Base-by-base conservation (phyloP, 2,113 vertebrate genomes). In the Grallaria varia region DNA sequence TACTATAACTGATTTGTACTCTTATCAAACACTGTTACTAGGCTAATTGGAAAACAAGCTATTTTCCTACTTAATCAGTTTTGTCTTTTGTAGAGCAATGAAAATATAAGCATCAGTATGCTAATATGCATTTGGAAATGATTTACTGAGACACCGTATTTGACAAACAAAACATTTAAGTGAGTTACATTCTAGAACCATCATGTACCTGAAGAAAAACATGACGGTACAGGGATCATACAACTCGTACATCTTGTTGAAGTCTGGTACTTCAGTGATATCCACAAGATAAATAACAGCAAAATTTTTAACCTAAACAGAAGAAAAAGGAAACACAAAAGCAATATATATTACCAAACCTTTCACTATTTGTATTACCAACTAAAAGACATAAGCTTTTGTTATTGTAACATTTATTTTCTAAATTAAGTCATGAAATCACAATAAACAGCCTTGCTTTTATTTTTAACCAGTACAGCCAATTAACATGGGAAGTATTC, bases 211-310 rank as follows among this genome's bases (percentile, higher is more conserved):
- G 98, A 99, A 99, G 92, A 99, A 99, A 98, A 99, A 99, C 99
- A 99, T 99, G 91, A 99, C 99, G 0, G 99, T 99, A 81, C 99
- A 99, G 7, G 99, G 99, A 91, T 99, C 99, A 0, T 99, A 99
- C 72, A 99, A 96, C 95, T 99, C 99, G 1, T 99, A 99, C 99
- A 99, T 99, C 97, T 99, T 99, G 97, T 99, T 99, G 98, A 99
- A 99, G 96, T 99, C 99, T 28, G 99, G 99, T 47, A 99, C 99
- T 98, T 99, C 99, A 17, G 99, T 99, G 93, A 99, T 99, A 94
- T 99, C 99, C 98, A 99, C 99, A 62, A 99, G 98, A 95, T 99
- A 99, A 97, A 99, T 99, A 79, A 99, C 99, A 23, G 99, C 99
- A 97, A 99, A 99, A 82, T 99, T 99, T 98, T 99, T 99, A 33